Conservation (phyloP, 2,797 vertebrate species). For the Ficedula albicollis region DNA sequence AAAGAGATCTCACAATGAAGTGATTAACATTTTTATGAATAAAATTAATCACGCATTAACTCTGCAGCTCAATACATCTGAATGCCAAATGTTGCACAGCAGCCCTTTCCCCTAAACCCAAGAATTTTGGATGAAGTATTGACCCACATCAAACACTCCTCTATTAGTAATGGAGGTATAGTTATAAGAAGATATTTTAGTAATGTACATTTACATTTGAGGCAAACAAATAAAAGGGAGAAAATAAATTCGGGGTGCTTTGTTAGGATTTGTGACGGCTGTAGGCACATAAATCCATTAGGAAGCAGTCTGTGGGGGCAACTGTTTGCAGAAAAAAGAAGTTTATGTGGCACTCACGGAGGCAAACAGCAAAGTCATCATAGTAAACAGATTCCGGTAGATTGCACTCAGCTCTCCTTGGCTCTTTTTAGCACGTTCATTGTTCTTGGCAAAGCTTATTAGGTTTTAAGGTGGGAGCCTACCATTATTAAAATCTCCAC, state of each 20-base stretch:
- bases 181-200: constrained; percentile 53
- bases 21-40: constrained; percentile 87
- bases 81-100: constrained; percentile 75
- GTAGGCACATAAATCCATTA: not conserved
- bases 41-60: constrained; percentile 85
- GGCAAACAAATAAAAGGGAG: constrained; percentile 14
- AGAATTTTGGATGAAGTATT: constrained; percentile 52
- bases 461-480: constrained; percentile 60
- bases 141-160: constrained; percentile 50
- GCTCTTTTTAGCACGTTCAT: not conserved
- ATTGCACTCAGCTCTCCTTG: not conserved
- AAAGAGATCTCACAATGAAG: constrained; percentile 81
- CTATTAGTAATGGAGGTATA: constrained; percentile 51
- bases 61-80: constrained; percentile 72
- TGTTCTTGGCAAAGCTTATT: constrained; percentile 49
- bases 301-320: not conserved
- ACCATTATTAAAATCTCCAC: constrained; percentile 78
- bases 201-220: constrained; percentile 42
- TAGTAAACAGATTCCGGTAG: constrained; percentile 10
- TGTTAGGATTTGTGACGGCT: not conserved
- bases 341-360: not conserved
- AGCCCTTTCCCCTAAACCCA: constrained; percentile 43
- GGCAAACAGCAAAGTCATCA: not conserved
- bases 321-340: not conserved
- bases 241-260: not conserved